A percentile compares a stretch with the other conserved stretches of the same genome.
These are phyloP conservation scores for Chaetoderma sp. DNA, from an alignment of 2,888 invertebrate species.

Conservation along the genomic window DNA sequence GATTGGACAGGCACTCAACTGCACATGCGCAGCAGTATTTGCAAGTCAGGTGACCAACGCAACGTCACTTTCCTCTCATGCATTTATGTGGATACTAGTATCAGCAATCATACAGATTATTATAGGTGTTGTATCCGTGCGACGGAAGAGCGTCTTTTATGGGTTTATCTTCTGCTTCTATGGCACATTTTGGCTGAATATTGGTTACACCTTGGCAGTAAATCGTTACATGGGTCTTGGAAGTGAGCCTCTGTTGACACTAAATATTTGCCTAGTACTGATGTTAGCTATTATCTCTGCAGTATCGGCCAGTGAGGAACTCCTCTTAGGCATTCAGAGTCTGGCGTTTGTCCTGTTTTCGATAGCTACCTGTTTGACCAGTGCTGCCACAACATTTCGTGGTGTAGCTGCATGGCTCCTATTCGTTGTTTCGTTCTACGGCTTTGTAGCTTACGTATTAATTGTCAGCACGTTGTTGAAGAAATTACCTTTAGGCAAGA, in stretches of 20 bases:
- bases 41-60: conserved; percentile 41
- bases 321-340: conserved; percentile 40
- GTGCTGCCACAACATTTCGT: conserved; percentile 33
- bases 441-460: conserved; percentile 41
- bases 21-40: conserved; percentile 40
- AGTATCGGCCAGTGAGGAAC: conserved; percentile 37
- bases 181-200: conserved; percentile 43
- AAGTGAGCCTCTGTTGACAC: conserved; percentile 29
- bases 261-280: conserved; percentile 37
- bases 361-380: conserved; percentile 37
- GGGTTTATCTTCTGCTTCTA: conserved; percentile 38
- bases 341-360: conserved; percentile 36
- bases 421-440: conserved; percentile 45
- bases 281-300: conserved; percentile 35
- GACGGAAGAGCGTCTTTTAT: conserved; percentile 35
- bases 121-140: conserved; percentile 37
- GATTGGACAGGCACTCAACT: conserved; percentile 42
- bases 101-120: conserved; percentile 41
- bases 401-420: conserved; percentile 43
- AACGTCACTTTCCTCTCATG: conserved; percentile 21
- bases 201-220: conserved; percentile 36
- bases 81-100: conserved; percentile 42
- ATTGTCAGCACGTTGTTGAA: conserved; percentile 28
- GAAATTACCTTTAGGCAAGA: conserved; percentile 40
- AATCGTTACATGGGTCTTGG: conserved; percentile 23